A percentile compares a stretch with the other conserved stretches of the same genome.
Evolutionary conservation across 2,797 vertebrate genomes (phyloP).

Genomic region (Spatula versicolor): DNA sequence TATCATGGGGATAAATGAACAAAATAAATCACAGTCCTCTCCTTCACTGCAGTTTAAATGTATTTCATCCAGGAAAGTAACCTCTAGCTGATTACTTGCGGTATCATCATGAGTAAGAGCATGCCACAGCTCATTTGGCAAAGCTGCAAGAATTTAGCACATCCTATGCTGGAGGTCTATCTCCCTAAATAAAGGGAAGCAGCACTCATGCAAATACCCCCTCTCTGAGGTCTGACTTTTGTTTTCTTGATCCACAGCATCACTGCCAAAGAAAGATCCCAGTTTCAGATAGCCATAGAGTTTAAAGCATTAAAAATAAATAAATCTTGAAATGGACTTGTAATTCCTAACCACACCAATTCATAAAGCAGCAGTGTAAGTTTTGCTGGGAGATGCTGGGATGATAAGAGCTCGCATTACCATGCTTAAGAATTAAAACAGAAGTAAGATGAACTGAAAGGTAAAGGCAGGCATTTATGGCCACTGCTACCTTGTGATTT

Average conservation of each 20-base stretch:
- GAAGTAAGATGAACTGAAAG: background rate
- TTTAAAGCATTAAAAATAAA: background rate
- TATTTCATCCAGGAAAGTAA: background rate
- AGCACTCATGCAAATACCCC: background rate
- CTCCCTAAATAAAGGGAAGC: background rate
- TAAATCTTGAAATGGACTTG: background rate
- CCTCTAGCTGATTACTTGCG: background rate
- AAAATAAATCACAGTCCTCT: conserved; percentile 6
- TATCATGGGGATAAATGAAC: background rate
- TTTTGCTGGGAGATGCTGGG: background rate
- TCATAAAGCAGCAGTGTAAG: background rate
- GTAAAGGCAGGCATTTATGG: background rate
- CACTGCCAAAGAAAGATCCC: background rate
- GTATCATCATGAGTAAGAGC: background rate
- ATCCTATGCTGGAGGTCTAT: background rate
- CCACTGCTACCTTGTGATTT: background rate
- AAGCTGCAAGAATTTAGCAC: background rate
- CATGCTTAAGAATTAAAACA: background rate
- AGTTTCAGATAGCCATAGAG: background rate
- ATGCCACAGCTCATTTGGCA: conserved; percentile 20
- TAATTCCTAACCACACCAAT: background rate
- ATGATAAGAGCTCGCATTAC: background rate
- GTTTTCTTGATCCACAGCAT: background rate
- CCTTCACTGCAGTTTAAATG: background rate
- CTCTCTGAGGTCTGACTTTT: background rate